phyloP scores from a whole-genome alignment of 1,140 invertebrate species.

The Drosophila mayri region DNA sequence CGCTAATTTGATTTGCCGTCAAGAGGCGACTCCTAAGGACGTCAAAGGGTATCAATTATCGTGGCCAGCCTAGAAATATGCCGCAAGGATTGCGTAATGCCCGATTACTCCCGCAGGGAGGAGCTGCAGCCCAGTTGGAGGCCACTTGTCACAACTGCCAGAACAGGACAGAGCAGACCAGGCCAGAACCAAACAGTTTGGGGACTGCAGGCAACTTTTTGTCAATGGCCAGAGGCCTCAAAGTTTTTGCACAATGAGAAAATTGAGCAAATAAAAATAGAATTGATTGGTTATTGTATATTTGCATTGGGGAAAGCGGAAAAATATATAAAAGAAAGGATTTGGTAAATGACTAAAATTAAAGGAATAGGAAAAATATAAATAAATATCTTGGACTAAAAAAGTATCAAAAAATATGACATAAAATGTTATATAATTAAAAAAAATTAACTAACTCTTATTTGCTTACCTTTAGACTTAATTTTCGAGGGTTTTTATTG shows the following conservation, averaged over 20 bases:
- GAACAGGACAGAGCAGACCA: conserved; percentile 11
- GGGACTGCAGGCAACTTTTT: conserved; percentile 58
- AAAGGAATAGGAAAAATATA: neutral
- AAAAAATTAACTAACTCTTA: too few relatives aligned
- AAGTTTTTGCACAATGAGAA: conserved; percentile 44
- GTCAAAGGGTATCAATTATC: conserved; percentile 45
- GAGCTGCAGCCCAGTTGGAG: conserved; percentile 22
- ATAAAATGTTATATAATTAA: too few relatives aligned
- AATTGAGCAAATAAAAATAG: conserved; percentile 9
- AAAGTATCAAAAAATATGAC: too few relatives aligned
- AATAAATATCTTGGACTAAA: too few relatives aligned
- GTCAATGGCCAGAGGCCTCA: conserved; percentile 70
- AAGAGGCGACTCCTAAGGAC: conserved; percentile 2
- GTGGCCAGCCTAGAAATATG: conserved; percentile 27
- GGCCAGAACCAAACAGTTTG: conserved; percentile 1
- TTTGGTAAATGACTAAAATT: neutral
- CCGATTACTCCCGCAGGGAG: conserved; percentile 61
- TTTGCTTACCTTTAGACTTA: too few relatives aligned
- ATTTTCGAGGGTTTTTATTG: too few relatives aligned
- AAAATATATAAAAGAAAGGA: neutral
- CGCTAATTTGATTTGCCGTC: conserved; percentile 75
- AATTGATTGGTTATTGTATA: conserved; percentile 8
- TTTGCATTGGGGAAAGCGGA: neutral
- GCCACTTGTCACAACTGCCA: conserved; percentile 74
- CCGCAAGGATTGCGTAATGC: conserved; percentile 72